Evolutionary conservation across 2,797 vertebrate genomes (phyloP), one percentile per base, ranked within the genome.

Genomic region (Anolis apletophallus): DNA sequence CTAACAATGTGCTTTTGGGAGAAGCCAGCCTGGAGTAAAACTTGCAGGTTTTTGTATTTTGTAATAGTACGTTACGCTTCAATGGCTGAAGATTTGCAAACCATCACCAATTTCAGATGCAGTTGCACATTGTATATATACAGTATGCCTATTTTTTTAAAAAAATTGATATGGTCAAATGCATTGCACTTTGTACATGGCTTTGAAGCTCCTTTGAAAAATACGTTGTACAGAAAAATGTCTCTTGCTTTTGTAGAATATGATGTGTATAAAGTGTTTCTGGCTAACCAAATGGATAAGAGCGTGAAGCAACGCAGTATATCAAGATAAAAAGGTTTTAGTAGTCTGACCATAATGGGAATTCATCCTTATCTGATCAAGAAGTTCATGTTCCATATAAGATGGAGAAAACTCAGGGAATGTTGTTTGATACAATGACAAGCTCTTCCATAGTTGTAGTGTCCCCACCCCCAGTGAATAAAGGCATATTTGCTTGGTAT

Each of bases 371-470:
- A 19, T 59, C 6, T 73, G 54, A 78, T 67, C 5, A 23, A 84
- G 57, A 68, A 80, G 80, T 73, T 80, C 69, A 40, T 84, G 50
- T 80, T 84, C 68, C 68, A 40, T 80, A n/a, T 64, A 85, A 72
- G 34, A 11, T 29, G 40, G 55, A 90, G 89, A 90, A 89, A 81
- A 85, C 93, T 96, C 93, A 95, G 95, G 94, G 93, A 95, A 90
- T 57, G 95, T 84, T 92, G 85, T 91, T 78, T 91, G 94, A 94
- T 93, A 76, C 86, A 95, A 91, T 93, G 93, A 91, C 93, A 91
- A 95, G 90, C 92, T 94, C 93, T 96, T 95, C 92, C 91, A 69
- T 91, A 93, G 75, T 91, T 84, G 23, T 94, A 83, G 32, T 54
- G 10, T 61, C 81, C 84, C 82, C 82, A 91, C 93, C 91, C 87